Conservation (phyloP, 2,888 invertebrate genomes). For the Melinaea menophilus region DNA sequence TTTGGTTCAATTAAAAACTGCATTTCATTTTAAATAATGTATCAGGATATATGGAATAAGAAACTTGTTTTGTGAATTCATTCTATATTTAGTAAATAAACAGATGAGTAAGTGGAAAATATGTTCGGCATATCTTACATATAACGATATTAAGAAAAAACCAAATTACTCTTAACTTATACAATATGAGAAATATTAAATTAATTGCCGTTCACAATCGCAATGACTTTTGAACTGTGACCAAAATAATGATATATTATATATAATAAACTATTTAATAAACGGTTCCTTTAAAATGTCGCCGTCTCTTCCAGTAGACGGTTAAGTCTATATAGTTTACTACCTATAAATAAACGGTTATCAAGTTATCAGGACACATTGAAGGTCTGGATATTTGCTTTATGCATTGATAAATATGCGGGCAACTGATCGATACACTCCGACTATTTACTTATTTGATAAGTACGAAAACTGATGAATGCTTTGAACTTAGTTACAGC, state of each 20-base stretch:
- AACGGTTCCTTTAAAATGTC: slow-evolving; percentile 13
- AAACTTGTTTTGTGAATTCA: too few relatives aligned
- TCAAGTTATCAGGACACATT: slow-evolving; percentile 37
- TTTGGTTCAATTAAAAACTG: slow-evolving; percentile 22
- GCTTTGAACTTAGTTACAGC: not conserved
- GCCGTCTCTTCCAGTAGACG: too few relatives aligned
- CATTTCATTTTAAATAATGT: slow-evolving; percentile 11
- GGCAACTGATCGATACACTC: slow-evolving; percentile 44
- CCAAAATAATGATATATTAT: not conserved
- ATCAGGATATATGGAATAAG: too few relatives aligned
- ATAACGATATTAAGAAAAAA: too few relatives aligned
- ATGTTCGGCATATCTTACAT: too few relatives aligned
- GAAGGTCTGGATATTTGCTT: slow-evolving; percentile 44
- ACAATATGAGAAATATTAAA: too few relatives aligned
- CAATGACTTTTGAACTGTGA: slow-evolving; percentile 6
- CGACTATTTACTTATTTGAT: slow-evolving; percentile 3
- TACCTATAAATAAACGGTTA: slow-evolving; percentile 38
- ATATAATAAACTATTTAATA: not conserved
- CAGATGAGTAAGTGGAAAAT: too few relatives aligned
- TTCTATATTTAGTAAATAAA: too few relatives aligned
- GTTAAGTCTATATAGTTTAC: slow-evolving; percentile 11
- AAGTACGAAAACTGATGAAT: too few relatives aligned
- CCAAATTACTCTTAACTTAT: too few relatives aligned
- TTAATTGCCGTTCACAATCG: not conserved
- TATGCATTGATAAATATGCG: slow-evolving; percentile 50